Evolutionary conservation across 2,888 invertebrate species (phyloP).

Genomic region (Lobophora halterata): DNA sequence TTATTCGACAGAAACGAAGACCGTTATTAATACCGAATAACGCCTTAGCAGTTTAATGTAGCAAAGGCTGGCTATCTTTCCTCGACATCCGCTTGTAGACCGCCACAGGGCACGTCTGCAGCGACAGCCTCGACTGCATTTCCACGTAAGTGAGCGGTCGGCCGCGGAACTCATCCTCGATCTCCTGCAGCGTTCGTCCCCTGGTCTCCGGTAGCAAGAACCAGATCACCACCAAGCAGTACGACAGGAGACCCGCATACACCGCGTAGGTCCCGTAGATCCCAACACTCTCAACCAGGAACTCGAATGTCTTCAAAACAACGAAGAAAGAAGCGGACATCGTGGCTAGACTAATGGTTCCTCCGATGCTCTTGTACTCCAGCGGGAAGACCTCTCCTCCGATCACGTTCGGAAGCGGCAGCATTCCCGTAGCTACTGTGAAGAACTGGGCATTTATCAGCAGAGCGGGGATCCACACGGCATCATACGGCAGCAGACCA

Average conservation of each 20-base stretch:
- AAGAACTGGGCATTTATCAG: slow-evolving; percentile 77
- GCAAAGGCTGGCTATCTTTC: slow-evolving; percentile 42
- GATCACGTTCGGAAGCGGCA: slow-evolving; percentile 85
- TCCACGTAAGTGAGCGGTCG: slow-evolving; percentile 45
- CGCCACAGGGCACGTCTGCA: slow-evolving; percentile 47
- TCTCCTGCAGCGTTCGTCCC: slow-evolving; percentile 82
- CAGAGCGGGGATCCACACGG: slow-evolving; percentile 68
- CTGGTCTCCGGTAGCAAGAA: slow-evolving; percentile 83
- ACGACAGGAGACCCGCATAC: slow-evolving; percentile 75
- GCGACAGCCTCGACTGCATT: slow-evolving; percentile 44
- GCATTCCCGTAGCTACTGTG: slow-evolving; percentile 78
- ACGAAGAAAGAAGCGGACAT: slow-evolving; percentile 81
- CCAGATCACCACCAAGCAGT: slow-evolving; percentile 76
- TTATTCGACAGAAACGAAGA: too few species aligned
- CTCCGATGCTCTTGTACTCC: slow-evolving; percentile 80
- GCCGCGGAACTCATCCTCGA: slow-evolving; percentile 79
- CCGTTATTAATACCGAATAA: too few species aligned
- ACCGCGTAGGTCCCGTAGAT: slow-evolving; percentile 79
- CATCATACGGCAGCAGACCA: slow-evolving; percentile 44
- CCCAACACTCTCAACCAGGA: slow-evolving; percentile 70
- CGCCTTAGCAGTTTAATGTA: slow-evolving; percentile 36
- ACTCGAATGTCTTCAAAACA: slow-evolving; percentile 82
- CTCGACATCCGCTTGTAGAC: slow-evolving; percentile 49
- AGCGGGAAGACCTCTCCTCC: slow-evolving; percentile 85
- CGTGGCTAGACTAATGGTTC: slow-evolving; percentile 80